These are phyloP conservation scores for Zaprionus nigranus DNA, from an alignment of 1,140 invertebrate genomes.

Conservation along the genomic window DNA sequence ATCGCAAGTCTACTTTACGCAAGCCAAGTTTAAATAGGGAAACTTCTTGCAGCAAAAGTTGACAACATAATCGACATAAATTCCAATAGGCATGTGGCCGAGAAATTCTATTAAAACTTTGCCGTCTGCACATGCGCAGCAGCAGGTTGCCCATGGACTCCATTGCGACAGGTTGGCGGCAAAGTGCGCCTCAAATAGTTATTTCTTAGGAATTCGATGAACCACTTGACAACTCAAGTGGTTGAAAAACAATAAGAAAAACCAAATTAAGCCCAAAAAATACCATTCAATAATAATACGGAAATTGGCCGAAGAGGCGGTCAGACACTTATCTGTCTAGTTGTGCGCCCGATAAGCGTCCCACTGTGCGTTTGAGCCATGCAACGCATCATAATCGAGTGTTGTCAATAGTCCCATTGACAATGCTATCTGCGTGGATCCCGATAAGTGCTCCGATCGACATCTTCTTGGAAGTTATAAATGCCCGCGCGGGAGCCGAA, in stretches of 20 bases:
- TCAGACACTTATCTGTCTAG: conserved; percentile 37
- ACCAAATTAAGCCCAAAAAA: conserved; percentile 5
- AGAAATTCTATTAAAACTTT: conserved; percentile 80
- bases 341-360: conserved; percentile 43
- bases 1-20: conserved; percentile 68
- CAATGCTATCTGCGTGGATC: conserved; percentile 47
- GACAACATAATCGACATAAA: conserved; percentile 81
- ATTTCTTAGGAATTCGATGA: conserved; percentile 30
- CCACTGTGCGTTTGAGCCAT: conserved; percentile 41
- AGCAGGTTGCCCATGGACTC: conserved; percentile 2
- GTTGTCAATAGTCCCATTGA: conserved; percentile 51
- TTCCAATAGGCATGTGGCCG: conserved; percentile 69
- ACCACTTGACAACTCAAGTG: conserved; percentile 29
- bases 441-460: conserved; percentile 54
- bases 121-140: conserved; percentile 34
- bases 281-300: conserved; percentile 26
- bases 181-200: conserved; percentile 11
- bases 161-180: neutral
- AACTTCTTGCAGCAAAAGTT: conserved; percentile 70
- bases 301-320: conserved; percentile 53
- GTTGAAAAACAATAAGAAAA: conserved; percentile 2
- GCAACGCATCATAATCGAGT: conserved; percentile 26
- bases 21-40: conserved; percentile 74
- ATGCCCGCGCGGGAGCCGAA: conserved; percentile 24
- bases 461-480: conserved; percentile 51